Evolutionary conservation across 2,888 invertebrate species (phyloP).

Genomic region (Autographa pulchrina): DNA sequence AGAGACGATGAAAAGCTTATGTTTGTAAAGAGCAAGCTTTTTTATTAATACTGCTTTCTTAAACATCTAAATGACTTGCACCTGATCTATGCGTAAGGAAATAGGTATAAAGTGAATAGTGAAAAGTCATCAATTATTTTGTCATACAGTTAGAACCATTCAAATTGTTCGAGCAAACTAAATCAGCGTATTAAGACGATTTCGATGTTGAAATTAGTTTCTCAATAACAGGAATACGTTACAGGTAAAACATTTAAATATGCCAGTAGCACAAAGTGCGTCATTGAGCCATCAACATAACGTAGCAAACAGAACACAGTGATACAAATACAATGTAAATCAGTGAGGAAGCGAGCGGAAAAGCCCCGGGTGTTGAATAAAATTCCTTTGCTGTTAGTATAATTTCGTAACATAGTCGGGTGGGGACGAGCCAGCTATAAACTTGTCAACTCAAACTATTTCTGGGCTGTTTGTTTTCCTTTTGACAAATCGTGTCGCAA

Average conservation of each 20-base stretch:
- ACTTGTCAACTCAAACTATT: conserved; percentile 88
- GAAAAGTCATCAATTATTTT: no score
- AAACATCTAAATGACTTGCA: no score
- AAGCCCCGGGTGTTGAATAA: conserved; percentile 70
- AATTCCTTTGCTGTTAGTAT: conserved; percentile 72
- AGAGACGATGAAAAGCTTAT: background rate
- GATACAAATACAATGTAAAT: conserved; percentile 62
- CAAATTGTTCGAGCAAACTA: no score
- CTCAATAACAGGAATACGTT: conserved; percentile 6
- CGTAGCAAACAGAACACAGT: conserved; percentile 28
- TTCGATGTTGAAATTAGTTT: background rate
- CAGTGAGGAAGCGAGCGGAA: conserved; percentile 65
- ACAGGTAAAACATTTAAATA: conserved; percentile 2
- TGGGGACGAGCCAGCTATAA: conserved; percentile 75
- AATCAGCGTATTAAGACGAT: no score
- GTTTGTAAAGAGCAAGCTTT: background rate
- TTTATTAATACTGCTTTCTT: no score
- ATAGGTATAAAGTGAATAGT: no score
- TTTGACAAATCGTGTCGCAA: conserved; percentile 85
- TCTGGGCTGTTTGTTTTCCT: conserved; percentile 85
- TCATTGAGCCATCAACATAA: conserved; percentile 50
- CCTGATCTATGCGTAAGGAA: no score
- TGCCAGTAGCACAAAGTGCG: conserved; percentile 29
- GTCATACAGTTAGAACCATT: no score
- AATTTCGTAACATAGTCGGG: conserved; percentile 70